Conservation (phyloP, 1,140 invertebrate genomes). For the Megalonaias nervosa region DNA sequence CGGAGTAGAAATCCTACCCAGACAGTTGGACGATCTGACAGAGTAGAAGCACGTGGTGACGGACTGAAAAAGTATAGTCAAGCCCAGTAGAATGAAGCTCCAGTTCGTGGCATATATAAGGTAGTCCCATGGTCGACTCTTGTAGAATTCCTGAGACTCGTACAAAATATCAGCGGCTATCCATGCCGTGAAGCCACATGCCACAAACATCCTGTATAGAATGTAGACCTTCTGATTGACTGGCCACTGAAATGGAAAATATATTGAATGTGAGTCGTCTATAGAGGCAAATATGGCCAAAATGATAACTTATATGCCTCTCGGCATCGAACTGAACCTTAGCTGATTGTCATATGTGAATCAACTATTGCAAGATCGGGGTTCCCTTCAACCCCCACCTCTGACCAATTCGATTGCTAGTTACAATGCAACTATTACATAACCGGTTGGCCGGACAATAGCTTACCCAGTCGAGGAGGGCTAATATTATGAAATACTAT, state of each 20-base stretch:
- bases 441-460: too few relatives aligned
- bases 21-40: conserved; percentile 41
- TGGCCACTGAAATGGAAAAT: conserved; percentile 55
- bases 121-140: conserved; percentile 49
- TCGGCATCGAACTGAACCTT: too few relatives aligned
- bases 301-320: too few relatives aligned
- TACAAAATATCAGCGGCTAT: conserved; percentile 52
- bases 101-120: conserved; percentile 67
- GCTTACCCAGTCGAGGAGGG: too few relatives aligned
- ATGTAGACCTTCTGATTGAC: conserved; percentile 50
- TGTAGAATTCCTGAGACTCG: conserved; percentile 57
- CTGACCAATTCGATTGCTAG: too few relatives aligned
- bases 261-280: too few relatives aligned
- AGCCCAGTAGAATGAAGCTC: conserved; percentile 56
- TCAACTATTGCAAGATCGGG: too few relatives aligned
- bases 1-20: conserved; percentile 43
- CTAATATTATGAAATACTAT: too few relatives aligned
- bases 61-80: conserved; percentile 51
- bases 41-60: conserved; percentile 46
- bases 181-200: conserved; percentile 50
- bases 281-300: too few relatives aligned
- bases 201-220: conserved; percentile 47
- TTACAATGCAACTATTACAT: too few relatives aligned
- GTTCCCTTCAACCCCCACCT: too few relatives aligned
- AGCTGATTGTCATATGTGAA: too few relatives aligned